A percentile compares a stretch with the other conserved stretches of the same genome.
phyloP scores from a whole-genome alignment of 1,140 invertebrate species.

The Hylyphantes graminicola region DNA sequence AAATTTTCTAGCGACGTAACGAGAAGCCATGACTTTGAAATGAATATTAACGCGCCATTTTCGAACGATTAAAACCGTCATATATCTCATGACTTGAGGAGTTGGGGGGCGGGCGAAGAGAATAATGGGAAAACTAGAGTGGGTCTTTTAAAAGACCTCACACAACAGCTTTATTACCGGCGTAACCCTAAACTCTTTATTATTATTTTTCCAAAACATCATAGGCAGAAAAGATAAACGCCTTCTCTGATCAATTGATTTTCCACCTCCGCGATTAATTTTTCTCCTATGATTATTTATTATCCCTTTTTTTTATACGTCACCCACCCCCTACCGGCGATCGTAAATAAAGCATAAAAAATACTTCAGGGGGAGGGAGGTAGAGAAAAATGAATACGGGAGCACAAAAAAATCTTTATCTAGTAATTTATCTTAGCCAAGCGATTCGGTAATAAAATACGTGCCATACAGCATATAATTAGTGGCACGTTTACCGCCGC shows the following conservation, averaged over 20 bases:
- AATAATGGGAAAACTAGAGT: neutral
- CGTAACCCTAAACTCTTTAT: slow-evolving; percentile 16
- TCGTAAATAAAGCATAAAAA: slow-evolving; percentile 51
- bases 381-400: neutral
- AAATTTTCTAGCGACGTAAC: slow-evolving; percentile 10
- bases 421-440: slow-evolving; percentile 52
- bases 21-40: slow-evolving; percentile 31
- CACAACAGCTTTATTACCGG: slow-evolving; percentile 55
- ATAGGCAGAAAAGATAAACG: slow-evolving; percentile 55
- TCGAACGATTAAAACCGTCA: slow-evolving; percentile 45
- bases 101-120: slow-evolving; percentile 14
- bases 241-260: slow-evolving; percentile 58
- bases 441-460: slow-evolving; percentile 57
- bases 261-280: slow-evolving; percentile 57
- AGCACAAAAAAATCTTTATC: slow-evolving; percentile 45
- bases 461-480: slow-evolving; percentile 59
- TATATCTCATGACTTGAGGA: slow-evolving; percentile 18
- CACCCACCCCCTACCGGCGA: neutral
- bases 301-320: slow-evolving; percentile 21
- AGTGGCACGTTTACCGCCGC: slow-evolving; percentile 48
- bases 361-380: neutral
- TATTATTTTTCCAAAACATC: slow-evolving; percentile 14
- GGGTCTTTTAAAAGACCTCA: slow-evolving; percentile 35
- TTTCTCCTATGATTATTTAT: slow-evolving; percentile 46
- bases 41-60: slow-evolving; percentile 46